A percentile compares a stretch with the other conserved stretches of the same genome.
Evolutionary conservation across 2,113 vertebrate genomes (phyloP).

Genomic region (Phrynosoma platyrhinos): DNA sequence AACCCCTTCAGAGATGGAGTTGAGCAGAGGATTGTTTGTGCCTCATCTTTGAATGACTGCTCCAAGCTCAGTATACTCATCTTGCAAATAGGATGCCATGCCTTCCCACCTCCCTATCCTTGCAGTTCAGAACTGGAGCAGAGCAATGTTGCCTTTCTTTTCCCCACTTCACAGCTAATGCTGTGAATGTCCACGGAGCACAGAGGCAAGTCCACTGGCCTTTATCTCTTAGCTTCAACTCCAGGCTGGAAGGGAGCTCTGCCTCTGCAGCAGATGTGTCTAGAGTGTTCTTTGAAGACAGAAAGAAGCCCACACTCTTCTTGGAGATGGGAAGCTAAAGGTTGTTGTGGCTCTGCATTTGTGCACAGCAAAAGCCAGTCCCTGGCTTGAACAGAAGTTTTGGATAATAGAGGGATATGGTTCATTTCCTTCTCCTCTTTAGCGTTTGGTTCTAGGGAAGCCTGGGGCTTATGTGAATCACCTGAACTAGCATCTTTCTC

Average conservation of each 20-base stretch:
- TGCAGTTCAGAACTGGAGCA: not conserved
- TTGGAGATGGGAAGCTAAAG: not conserved
- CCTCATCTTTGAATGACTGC: too few relatives aligned
- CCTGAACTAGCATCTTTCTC: not conserved
- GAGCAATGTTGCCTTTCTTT: not conserved
- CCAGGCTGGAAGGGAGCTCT: not conserved
- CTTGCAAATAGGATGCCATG: too few relatives aligned
- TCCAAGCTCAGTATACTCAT: not conserved
- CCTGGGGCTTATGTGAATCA: not conserved
- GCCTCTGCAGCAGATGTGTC: not conserved
- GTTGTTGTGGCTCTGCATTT: not conserved
- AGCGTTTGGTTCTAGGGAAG: not conserved
- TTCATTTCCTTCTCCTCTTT: not conserved
- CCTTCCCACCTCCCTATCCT: too few relatives aligned
- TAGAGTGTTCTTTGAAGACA: not conserved
- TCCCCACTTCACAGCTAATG: not conserved
- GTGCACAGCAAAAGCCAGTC: not conserved
- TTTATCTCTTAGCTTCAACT: not conserved
- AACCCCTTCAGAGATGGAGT: not conserved
- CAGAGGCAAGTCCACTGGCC: not conserved
- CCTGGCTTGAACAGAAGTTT: not conserved
- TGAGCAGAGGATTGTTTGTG: not conserved
- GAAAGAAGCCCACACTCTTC: not conserved
- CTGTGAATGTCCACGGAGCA: not conserved
- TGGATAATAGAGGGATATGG: not conserved